Percentiles rank a stretch among this genome's conserved stretches.
Conservation (phyloP, 2,113 vertebrate species). For the Cygnus buccinator region DNA sequence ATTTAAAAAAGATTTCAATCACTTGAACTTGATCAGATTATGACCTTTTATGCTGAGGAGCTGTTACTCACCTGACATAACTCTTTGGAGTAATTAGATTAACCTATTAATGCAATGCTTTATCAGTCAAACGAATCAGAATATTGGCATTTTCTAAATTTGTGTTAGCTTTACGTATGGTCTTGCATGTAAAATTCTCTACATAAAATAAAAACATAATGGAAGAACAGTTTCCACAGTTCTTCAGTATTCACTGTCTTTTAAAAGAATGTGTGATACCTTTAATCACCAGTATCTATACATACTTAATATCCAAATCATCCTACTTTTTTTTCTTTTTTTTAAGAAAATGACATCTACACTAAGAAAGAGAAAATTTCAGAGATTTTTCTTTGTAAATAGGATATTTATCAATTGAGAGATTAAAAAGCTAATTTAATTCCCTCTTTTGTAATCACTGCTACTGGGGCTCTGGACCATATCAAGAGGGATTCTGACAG, state of each 20-base stretch:
- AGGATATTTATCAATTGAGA: background rate
- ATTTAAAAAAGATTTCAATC: background rate
- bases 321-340: background rate
- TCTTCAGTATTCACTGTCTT: background rate
- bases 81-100: background rate
- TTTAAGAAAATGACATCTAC: background rate
- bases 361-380: background rate
- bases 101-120: rapidly evolving
- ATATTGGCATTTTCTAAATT: background rate
- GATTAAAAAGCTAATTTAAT: conserved; percentile 35
- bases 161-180: background rate
- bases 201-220: background rate
- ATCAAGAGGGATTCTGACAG: conserved; percentile 25
- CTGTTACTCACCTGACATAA: background rate
- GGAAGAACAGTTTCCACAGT: background rate
- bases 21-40: background rate
- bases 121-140: background rate
- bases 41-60: background rate
- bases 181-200: background rate
- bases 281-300: background rate
- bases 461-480: background rate
- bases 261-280: background rate
- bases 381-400: background rate
- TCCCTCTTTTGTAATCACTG: background rate
- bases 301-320: background rate